Evolutionary conservation across 1,140 invertebrate genomes (phyloP).

Genomic region (Delia radicum): DNA sequence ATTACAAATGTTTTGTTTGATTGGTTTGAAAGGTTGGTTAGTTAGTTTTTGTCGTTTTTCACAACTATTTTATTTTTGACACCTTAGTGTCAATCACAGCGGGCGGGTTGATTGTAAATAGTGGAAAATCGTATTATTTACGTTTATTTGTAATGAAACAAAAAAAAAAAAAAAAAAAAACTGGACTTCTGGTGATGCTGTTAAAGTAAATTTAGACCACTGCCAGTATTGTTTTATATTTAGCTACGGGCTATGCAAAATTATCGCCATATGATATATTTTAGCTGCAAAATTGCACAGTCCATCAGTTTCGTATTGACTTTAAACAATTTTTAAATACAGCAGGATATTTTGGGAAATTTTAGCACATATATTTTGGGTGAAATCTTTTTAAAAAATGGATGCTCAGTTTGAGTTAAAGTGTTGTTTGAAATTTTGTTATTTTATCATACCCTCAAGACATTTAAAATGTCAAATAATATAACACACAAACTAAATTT

Average conservation of each 20-base stretch:
- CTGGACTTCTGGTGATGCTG: background rate
- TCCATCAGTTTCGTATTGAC: background rate
- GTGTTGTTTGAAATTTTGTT: no score
- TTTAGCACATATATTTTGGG: background rate
- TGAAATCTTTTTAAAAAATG: background rate
- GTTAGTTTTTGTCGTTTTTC: background rate
- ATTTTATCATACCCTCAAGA: background rate
- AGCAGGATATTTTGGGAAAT: constrained; percentile 6
- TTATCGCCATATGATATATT: background rate
- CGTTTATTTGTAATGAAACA: background rate
- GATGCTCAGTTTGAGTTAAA: background rate
- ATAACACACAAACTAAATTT: background rate
- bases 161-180: no score
- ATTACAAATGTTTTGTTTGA: background rate
- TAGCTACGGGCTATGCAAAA: constrained; percentile 6
- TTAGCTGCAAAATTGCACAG: background rate
- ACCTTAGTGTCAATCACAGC: constrained; percentile 15
- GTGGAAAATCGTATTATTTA: constrained; percentile 17
- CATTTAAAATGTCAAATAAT: background rate
- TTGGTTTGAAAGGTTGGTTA: background rate
- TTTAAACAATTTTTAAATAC: background rate
- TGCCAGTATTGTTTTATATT: background rate
- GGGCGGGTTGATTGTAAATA: background rate
- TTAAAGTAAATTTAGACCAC: no score
- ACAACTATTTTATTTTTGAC: constrained; percentile 10